phyloP scores from a whole-genome alignment of 2,888 invertebrate species.

The Nomada hirtipes region DNA sequence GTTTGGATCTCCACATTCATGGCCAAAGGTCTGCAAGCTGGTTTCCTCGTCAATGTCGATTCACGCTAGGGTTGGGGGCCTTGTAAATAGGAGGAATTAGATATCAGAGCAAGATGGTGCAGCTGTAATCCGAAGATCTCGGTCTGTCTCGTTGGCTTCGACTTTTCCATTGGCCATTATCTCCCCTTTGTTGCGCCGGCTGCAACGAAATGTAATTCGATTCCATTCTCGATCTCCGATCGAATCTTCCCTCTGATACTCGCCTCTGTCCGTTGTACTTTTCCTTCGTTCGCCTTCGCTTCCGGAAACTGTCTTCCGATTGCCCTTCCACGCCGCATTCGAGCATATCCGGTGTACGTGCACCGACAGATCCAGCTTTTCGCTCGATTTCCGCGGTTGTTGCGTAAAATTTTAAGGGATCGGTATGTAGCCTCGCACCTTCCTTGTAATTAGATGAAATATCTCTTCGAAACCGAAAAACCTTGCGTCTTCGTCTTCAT shows the following conservation, averaged over 20 bases:
- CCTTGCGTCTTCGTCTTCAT: neutral
- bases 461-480: neutral
- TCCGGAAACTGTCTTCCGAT: constrained; percentile 21
- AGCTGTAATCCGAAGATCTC: constrained; percentile 59
- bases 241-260: constrained; percentile 2
- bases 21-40: neutral
- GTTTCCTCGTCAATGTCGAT: constrained; percentile 69
- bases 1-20: neutral
- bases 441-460: neutral
- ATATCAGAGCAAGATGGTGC: constrained; percentile 65
- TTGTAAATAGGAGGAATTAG: constrained; percentile 75
- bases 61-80: constrained; percentile 61
- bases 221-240: constrained; percentile 32
- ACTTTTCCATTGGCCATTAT: constrained; percentile 44
- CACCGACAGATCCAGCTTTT: constrained; percentile 14
- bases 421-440: neutral
- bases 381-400: neutral
- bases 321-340: constrained; percentile 10
- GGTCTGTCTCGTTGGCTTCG: neutral
- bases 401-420: neutral
- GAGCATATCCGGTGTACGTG: constrained; percentile 41
- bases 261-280: neutral
- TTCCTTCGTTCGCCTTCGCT: constrained; percentile 26
- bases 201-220: constrained; percentile 52
- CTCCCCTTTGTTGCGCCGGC: constrained; percentile 48